Evolutionary conservation across 2,888 invertebrate species (phyloP), one percentile per base, ranked within the genome.

Genomic region (Parascotia fuliginaria): DNA sequence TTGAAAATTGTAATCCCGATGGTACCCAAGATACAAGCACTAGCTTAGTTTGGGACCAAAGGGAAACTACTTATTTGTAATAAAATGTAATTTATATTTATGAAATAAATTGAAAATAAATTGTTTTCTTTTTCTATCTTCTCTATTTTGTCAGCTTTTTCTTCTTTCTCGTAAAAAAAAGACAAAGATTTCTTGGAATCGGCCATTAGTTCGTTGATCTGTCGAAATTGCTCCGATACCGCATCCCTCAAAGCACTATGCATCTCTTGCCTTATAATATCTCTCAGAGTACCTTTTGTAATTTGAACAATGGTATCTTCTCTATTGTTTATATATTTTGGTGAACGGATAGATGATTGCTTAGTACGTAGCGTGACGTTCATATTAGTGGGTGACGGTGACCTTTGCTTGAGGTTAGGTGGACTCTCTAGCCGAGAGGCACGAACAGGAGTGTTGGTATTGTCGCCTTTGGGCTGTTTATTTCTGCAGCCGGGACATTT

Each of bases 201-300:
- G 6, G 14, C n/a, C n/a, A 44, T 12, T 2, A 38, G 12, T 6
- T 34, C 28, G 9, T 15, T 41, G 6, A 46, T 29, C 11, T 9
- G 4, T 14, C 3, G 5, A 9, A 33, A 15, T 13, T 28, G 40
- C 11, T 41, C 29, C 11, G 22, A 33, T 11, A 46, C 16, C 3
- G 34, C 9, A 13, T 28, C 39, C 9, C 29, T 11, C 9, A 46
- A 16, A 1, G 40, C 46, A 9, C n/a, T 6, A 7, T 14, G 9
- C n/a, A 46, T 38, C 33, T 46, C 46, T 5, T 40, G 34, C 12
- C 27, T 46, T 9, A 46, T 40, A 3, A 46, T 33, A 11, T 46
- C 40, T 9, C 46, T 11, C 9, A 46, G 46, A 5, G 14, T n/a
- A 16, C n/a, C 19, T 6, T 22, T 40, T 5, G 27, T 28, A 29